Base-by-base conservation (phyloP, 2,797 vertebrate genomes). In the Trematomus bernacchii region DNA sequence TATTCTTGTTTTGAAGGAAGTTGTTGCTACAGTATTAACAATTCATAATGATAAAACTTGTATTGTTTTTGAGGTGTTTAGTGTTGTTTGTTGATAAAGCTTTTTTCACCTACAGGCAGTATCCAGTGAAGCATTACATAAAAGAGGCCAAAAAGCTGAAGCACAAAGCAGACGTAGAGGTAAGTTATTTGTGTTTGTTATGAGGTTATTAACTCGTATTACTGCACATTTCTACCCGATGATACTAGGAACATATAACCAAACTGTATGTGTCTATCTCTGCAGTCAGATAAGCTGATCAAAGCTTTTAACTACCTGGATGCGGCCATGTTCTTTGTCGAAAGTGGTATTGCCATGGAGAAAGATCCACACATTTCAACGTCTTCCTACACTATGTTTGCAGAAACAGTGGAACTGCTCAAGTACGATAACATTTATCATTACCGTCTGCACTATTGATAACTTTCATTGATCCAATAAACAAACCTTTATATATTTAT, bases 91-190 rank as follows among this genome's bases (percentile, higher is more conserved):
- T n/a, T 70, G 11, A 59, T 27, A 3, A 57, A 61, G 21, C 6
- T 21, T 54, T 2, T 75, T 19, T 55, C 15, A 1, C 43, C 57
- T 62, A 74, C 85, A 99, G 98, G 86, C 93, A 91, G 37, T 77
- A 93, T 76, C 92, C 96, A 33, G 90, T 96, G 18, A 97, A 98
- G 77, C 92, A 97, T 89, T 96, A 97, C 86, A 94, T 98, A 62
- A 97, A 96, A 86, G 97, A 98, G 90, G 98, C 98, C 70, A 98
- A 97, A 88, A 97, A 84, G 78, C 90, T 99, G 84, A 99, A 99
- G 94, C 96, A 97, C 92, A 97, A 95, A 92, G 98, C 98, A 13
- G 98, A 99, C 64, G 94, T 94, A 62, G 98, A 96, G 95, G 98
- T 98, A 82, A 76, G 87, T 75, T 37, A 9, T 37, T 37, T 7